phyloP scores from a whole-genome alignment of 2,113 vertebrate species.

The Microcebus tavaratra region DNA sequence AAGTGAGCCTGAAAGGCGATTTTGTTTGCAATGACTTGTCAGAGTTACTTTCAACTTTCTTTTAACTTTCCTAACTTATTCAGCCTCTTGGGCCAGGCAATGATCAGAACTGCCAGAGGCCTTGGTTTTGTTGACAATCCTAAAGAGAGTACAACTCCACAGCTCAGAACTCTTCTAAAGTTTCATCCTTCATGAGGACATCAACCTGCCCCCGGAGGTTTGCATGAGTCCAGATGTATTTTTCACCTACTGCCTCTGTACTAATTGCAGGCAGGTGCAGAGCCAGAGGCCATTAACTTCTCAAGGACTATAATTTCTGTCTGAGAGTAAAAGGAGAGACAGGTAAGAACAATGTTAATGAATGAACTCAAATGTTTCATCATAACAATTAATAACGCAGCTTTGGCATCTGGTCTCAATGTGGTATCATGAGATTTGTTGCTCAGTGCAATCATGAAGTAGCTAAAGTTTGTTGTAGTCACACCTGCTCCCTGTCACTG shows the following conservation, averaged over 20 bases:
- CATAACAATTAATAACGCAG: neutral
- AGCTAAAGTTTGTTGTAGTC: neutral
- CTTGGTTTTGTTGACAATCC: neutral
- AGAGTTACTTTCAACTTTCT: no score
- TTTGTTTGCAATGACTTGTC: no score
- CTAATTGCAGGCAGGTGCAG: slow-evolving; percentile 36
- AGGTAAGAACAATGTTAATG: neutral
- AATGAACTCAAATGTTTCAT: neutral
- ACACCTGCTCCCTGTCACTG: neutral
- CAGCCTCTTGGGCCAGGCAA: neutral
- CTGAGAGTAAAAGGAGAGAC: no score
- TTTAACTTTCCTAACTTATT: no score
- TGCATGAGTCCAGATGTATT: neutral
- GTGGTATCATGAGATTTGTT: neutral
- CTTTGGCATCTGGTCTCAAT: neutral
- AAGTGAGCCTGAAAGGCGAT: no score
- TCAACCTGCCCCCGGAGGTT: neutral
- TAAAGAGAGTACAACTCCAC: neutral
- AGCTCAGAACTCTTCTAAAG: neutral
- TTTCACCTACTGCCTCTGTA: neutral
- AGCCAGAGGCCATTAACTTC: neutral
- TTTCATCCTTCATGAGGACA: neutral
- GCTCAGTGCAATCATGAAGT: neutral
- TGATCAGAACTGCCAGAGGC: neutral
- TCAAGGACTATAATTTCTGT: neutral